Percentiles rank a stretch among this genome's conserved stretches.
These are phyloP conservation scores for Microplitis deprimator DNA, from an alignment of 2,888 invertebrate species.

Conservation along the genomic window DNA sequence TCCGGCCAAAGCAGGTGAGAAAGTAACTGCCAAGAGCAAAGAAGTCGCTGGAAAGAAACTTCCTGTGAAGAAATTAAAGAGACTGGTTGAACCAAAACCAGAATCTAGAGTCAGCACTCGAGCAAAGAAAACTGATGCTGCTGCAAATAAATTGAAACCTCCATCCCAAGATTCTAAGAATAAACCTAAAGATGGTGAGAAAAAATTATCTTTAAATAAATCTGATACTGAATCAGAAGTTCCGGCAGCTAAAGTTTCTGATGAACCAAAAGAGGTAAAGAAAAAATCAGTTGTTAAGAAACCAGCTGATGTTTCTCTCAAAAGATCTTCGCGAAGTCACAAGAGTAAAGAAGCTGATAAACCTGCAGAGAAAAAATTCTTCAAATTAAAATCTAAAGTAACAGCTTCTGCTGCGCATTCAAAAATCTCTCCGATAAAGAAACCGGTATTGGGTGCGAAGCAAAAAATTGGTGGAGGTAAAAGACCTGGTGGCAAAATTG, in stretches of 20 bases:
- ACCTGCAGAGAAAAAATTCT: constrained; percentile 29
- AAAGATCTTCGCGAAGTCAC: constrained; percentile 4
- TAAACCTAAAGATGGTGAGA: neutral
- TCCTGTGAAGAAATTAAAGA: neutral
- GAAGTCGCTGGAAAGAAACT: neutral
- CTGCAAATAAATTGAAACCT: neutral
- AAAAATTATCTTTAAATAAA: neutral
- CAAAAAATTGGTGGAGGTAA: neutral
- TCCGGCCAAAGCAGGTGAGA: neutral
- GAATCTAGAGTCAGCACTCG: neutral
- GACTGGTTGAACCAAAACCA: neutral
- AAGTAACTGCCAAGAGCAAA: neutral
- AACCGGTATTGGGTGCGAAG: neutral
- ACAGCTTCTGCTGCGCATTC: constrained; percentile 14
- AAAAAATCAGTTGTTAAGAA: neutral
- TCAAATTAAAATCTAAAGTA: constrained; percentile 5
- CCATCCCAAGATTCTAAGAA: neutral
- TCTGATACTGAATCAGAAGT: neutral
- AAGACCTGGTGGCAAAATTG: neutral
- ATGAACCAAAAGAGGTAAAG: neutral
- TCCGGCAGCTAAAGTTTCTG: neutral
- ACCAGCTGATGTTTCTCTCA: neutral
- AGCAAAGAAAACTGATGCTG: neutral
- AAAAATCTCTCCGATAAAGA: constrained; percentile 31
- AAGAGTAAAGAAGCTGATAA: constrained; percentile 13